Evolutionary conservation across 2,888 invertebrate genomes (phyloP).

Genomic region (Mayetiola destructor): DNA sequence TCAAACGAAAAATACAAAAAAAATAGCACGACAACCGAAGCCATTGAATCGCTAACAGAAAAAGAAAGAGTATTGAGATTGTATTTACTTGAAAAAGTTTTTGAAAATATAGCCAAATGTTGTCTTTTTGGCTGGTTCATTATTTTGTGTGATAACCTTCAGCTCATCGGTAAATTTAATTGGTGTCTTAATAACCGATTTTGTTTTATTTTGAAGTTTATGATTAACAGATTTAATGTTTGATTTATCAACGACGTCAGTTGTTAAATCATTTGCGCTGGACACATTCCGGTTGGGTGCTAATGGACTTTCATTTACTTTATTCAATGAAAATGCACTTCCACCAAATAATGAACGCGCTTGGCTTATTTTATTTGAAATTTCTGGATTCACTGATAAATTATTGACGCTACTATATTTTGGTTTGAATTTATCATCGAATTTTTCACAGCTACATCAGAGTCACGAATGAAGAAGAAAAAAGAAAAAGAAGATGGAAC

Average conservation of each 20-base stretch:
- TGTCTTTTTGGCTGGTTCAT: constrained; percentile 36
- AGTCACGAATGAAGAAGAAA: not conserved
- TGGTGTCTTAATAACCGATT: constrained; percentile 19
- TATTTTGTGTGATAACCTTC: constrained; percentile 8
- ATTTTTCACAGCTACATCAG: not conserved
- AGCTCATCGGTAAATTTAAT: constrained; percentile 21
- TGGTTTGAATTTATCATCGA: constrained; percentile 10
- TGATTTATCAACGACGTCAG: constrained; percentile 20
- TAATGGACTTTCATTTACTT: constrained; percentile 11
- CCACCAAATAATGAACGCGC: constrained; percentile 16
- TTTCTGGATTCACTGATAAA: constrained; percentile 14
- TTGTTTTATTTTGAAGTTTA: constrained; percentile 24
- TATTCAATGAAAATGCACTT: constrained; percentile 17
- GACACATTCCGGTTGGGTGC: constrained; percentile 14
- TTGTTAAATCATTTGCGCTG: constrained; percentile 16
- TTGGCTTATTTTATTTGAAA: constrained; percentile 11
- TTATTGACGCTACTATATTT: constrained; percentile 16
- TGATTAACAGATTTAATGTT: constrained; percentile 20
- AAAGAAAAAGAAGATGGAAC: not conserved
- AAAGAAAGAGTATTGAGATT: constrained; percentile 20
- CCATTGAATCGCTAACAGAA: no score
- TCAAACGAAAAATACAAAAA: not conserved
- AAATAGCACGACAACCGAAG: not conserved
- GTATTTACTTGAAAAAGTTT: constrained; percentile 89
- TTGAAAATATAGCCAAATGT: constrained; percentile 82